Conservation (phyloP, 1,140 invertebrate species). For the Platyscapa corneri region DNA sequence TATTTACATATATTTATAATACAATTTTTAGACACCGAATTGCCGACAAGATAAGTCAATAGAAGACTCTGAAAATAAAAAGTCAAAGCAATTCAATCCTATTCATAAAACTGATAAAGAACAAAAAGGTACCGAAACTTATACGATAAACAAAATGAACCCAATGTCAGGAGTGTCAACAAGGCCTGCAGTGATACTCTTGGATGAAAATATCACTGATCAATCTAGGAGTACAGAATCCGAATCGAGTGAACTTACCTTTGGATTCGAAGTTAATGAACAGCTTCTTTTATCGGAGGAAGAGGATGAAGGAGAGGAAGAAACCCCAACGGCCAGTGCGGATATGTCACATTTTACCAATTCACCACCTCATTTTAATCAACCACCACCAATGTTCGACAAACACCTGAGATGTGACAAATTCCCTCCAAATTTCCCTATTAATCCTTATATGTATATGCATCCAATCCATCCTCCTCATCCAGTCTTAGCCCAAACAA, state of each 20-base stretch:
- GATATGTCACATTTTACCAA: constrained; percentile 60
- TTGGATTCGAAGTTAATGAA: constrained; percentile 83
- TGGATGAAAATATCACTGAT: constrained; percentile 74
- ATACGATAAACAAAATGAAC: constrained; percentile 50
- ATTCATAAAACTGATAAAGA: constrained; percentile 59
- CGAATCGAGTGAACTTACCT: constrained; percentile 77
- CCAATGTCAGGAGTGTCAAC: constrained; percentile 47
- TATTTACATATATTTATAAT: neutral
- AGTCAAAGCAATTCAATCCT: constrained; percentile 54
- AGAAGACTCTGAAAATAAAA: constrained; percentile 56
- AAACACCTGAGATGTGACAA: constrained; percentile 66
- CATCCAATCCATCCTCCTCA: constrained; percentile 59
- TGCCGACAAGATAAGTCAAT: constrained; percentile 33
- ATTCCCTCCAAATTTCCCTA: constrained; percentile 63
- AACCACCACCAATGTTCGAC: constrained; percentile 59
- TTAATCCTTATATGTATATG: constrained; percentile 53
- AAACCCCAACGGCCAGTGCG: constrained; percentile 53
- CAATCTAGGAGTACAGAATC: constrained; percentile 67
- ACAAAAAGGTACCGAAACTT: constrained; percentile 47
- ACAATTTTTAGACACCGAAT: constrained; percentile 7
- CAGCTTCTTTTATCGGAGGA: constrained; percentile 75
- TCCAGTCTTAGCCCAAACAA: constrained; percentile 60
- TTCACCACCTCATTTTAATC: constrained; percentile 60
- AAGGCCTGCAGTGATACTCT: constrained; percentile 78
- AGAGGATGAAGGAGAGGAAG: constrained; percentile 54